A percentile compares a stretch with the other conserved stretches of the same genome.
These are phyloP conservation scores for Sinocyclocheilus anophthalmus DNA, from an alignment of 2,113 vertebrate species.

Conservation along the genomic window DNA sequence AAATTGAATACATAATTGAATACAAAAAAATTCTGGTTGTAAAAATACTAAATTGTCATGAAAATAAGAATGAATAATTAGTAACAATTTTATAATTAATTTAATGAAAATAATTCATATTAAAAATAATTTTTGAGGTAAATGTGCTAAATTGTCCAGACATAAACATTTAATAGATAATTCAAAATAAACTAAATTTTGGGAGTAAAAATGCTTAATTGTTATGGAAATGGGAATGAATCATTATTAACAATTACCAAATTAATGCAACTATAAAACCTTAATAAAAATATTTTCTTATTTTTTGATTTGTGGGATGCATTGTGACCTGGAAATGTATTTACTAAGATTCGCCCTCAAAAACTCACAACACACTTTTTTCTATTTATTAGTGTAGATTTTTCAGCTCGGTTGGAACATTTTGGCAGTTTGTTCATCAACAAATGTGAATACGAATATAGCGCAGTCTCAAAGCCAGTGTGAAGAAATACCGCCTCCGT, in stretches of 20 bases:
- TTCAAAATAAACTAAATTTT: background rate
- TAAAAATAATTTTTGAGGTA: background rate
- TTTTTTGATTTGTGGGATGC: background rate
- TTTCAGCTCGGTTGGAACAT: background rate
- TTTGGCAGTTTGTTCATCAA: conserved; percentile 3
- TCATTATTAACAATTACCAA: background rate
- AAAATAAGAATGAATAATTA: too few species aligned
- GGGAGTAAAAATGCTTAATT: background rate
- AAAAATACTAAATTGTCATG: background rate
- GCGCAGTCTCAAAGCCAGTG: conserved; percentile 56
- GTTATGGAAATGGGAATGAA: background rate
- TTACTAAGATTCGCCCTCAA: background rate
- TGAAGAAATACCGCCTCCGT: conserved; percentile 74
- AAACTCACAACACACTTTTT: conserved; percentile 1
- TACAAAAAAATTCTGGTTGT: background rate
- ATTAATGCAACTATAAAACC: background rate
- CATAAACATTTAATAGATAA: background rate
- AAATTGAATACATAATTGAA: background rate
- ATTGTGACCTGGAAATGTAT: background rate
- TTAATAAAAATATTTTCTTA: background rate
- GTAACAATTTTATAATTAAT: background rate
- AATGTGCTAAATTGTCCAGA: background rate
- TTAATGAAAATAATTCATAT: background rate
- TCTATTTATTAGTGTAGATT: background rate
- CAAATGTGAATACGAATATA: conserved; percentile 47